Conservation (phyloP, 1,140 invertebrate species). For the Pinna nobilis region DNA sequence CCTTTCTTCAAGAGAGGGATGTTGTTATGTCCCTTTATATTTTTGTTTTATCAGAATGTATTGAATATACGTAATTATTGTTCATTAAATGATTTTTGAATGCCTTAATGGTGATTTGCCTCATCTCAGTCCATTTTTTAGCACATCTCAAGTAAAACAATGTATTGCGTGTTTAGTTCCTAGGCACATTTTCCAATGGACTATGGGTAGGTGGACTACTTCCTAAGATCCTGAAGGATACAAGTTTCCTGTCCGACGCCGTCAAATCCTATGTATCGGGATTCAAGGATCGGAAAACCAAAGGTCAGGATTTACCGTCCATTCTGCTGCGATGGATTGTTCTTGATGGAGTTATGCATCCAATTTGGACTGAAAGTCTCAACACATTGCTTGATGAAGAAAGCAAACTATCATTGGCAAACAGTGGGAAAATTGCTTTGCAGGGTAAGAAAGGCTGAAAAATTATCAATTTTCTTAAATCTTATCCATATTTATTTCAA, state of each 20-base stretch:
- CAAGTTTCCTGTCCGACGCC: conserved; percentile 59
- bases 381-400: conserved; percentile 67
- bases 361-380: conserved; percentile 67
- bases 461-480: background rate
- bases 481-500: background rate
- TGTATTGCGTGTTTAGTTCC: conserved; percentile 57
- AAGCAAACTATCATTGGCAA: conserved; percentile 58
- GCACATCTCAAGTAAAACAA: background rate
- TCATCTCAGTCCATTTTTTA: too few relatives aligned
- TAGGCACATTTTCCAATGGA: conserved; percentile 64
- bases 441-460: conserved; percentile 58
- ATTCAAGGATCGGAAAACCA: conserved; percentile 51
- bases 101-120: too few relatives aligned
- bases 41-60: too few relatives aligned
- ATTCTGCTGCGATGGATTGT: conserved; percentile 68
- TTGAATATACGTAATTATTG: too few relatives aligned
- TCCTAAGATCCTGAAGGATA: conserved; percentile 60
- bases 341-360: conserved; percentile 68
- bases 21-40: too few relatives aligned
- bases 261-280: conserved; percentile 53
- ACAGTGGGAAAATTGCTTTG: conserved; percentile 57
- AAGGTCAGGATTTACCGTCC: conserved; percentile 56
- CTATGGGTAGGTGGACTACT: conserved; percentile 70
- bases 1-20: too few relatives aligned
- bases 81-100: too few relatives aligned